Base-by-base conservation (phyloP, 2,797 vertebrate species). In the Zenarchopterus dispar region DNA sequence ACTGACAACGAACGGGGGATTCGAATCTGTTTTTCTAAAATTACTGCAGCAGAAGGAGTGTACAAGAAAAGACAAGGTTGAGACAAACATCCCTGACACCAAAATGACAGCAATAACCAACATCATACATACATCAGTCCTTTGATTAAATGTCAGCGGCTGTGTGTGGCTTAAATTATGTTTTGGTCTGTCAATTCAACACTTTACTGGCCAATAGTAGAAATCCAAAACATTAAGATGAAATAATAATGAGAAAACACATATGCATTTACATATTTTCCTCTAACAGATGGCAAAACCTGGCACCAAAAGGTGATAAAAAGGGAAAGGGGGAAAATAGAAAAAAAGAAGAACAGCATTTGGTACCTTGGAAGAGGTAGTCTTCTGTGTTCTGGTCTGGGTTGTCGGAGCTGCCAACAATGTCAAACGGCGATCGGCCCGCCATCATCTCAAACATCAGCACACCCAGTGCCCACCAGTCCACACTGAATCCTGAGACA, bases 381-480 rank as follows among this genome's bases (percentile, higher is more conserved):
- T 99, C 97, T 88, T 99, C 97, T 59, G 98, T 99, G 91, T 99
- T 99, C 93, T 99, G 97, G 88, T 99, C 98, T 8, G 98, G 98
- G 81, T 99, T 99, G 88, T 99, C 97, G 0, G 97, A 96, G 84
- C 97, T 99, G 24, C 98, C 97, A 0, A 99, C 97, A 0, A 99
- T 99, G 85, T 99, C 97, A 8, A 99, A 99, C 0, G 98, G 98
- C 3, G 98, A 99, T 61, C 98, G 92, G 36, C 97, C 98, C 0
- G 97, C 97, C 98, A 99, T 99, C 97, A 99, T 99, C 89, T 99
- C 98, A 68, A 99, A 99, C 98, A 99, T 99, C 11, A 99, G 93
- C 28, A 99, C 97, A 1, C 98, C 78, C 15, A 99, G 93, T 0
- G 97, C 97, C 97, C 97, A 99, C 97, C 98, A 99, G 90, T 99